Evolutionary conservation across 2,113 vertebrate genomes (phyloP), one percentile per base, ranked within the genome.

Genomic region (Pterophyllum scalare): DNA sequence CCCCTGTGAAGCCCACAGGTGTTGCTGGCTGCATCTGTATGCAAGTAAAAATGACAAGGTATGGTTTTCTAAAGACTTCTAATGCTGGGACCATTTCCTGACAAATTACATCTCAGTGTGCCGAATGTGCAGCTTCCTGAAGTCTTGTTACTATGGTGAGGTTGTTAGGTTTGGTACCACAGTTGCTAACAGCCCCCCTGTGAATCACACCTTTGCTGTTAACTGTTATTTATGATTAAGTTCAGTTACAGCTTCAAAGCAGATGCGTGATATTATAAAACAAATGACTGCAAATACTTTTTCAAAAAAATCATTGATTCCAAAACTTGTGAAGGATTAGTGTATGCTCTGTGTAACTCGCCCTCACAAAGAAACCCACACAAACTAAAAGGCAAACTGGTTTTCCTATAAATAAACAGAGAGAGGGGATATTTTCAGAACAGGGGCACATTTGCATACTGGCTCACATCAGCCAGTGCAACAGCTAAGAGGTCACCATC

Each of bases 401-500:
- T 26, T 52, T 72, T 72, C 54, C 67, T 72, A 72, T 72, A 72
- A 72, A 72, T 72, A 72, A 52, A 72, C 26, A 20, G 15, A 31
- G 26, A 72, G 67, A 11, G 43, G 65, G 26, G 46, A 72, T 72
- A 72, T 72, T 72, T 72, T 72, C 20, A 1, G 67, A 72, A 72
- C 54, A 26, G 67, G 46, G 67, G 17, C 67, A 72, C 46, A 72
- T 72, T 72, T 72, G 67, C 46, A 72, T 72, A 20, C 17, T 54
- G 67, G 26, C 46, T 26, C 67, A 72, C 46, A 72, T 72, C 14
- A 72, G 67, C 67, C 67, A 54, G 46, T 31, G 31, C 67, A 72
- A 72, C 46, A 72, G 65, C 20, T 72, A 20, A 52, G 43, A 72
- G 65, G 43, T 52, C 43, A 52, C 11, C 65, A 52, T 72, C 65